Percentiles rank a stretch among this genome's conserved stretches.
phyloP scores from a whole-genome alignment of 2,113 vertebrate genomes.

The Alethe diademata region DNA sequence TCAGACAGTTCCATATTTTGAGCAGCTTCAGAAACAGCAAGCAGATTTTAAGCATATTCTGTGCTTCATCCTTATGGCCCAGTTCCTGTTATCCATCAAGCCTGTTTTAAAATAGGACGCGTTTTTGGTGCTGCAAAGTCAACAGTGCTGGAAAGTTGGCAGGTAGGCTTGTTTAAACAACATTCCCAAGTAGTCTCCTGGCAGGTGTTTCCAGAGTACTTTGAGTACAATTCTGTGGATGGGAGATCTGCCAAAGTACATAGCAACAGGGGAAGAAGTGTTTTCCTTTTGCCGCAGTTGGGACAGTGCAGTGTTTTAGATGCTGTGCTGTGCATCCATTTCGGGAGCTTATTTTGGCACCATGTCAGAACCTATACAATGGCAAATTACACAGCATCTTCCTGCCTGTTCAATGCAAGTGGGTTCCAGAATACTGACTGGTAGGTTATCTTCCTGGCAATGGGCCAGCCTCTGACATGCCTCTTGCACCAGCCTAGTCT shows the following conservation, averaged over 20 bases:
- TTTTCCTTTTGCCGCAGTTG: conserved; percentile 68
- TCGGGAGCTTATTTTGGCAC: conserved; percentile 58
- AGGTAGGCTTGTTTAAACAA: conserved; percentile 79
- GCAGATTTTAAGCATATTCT: conserved; percentile 46
- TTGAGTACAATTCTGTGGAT: conserved; percentile 75
- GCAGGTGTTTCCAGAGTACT: conserved; percentile 83
- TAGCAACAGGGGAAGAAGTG: conserved; percentile 72
- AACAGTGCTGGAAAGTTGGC: conserved; percentile 81
- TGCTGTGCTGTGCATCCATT: conserved; percentile 37
- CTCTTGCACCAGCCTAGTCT: background rate
- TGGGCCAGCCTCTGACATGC: background rate
- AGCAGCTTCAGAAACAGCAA: background rate
- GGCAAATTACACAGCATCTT: conserved; percentile 47
- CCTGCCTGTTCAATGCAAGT: conserved; percentile 9
- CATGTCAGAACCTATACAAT: conserved; percentile 44
- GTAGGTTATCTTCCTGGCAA: background rate
- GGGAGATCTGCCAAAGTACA: conserved; percentile 78
- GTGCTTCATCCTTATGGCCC: conserved; percentile 40
- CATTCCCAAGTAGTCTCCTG: conserved; percentile 79
- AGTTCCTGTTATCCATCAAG: conserved; percentile 72
- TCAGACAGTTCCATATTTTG: background rate
- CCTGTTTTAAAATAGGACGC: conserved; percentile 71
- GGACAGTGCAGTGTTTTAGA: conserved; percentile 64
- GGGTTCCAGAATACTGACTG: background rate
- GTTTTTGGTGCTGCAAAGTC: conserved; percentile 68